Percentiles rank a stretch among this genome's conserved stretches.
Conservation (phyloP, 2,113 vertebrate species). For the Numenius arquata region DNA sequence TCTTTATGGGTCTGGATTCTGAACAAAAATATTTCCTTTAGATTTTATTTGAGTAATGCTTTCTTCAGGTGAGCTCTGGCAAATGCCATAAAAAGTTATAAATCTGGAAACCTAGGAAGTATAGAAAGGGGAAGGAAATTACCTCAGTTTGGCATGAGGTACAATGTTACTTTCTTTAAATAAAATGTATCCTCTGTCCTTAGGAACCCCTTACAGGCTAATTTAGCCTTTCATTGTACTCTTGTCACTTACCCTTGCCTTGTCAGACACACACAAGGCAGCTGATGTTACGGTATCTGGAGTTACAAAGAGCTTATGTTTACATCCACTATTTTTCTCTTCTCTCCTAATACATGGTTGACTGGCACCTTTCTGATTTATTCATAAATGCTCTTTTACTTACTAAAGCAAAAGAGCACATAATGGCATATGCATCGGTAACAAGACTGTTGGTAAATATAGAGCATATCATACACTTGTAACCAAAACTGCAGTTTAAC, state of each 20-base stretch:
- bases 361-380: conserved; percentile 36
- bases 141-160: conserved; percentile 73
- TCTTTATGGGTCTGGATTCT: conserved; percentile 72
- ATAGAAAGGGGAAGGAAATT: conserved; percentile 77
- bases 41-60: conserved; percentile 68
- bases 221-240: conserved; percentile 67
- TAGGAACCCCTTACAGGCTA: conserved; percentile 40
- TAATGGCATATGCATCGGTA: background rate
- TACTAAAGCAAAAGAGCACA: background rate
- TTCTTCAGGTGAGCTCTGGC: conserved; percentile 73
- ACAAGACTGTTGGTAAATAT: background rate
- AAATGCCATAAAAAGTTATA: conserved; percentile 67
- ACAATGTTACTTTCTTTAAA: conserved; percentile 78
- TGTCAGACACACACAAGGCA: background rate
- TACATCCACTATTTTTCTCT: background rate
- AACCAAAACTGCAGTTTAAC: background rate
- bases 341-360: background rate
- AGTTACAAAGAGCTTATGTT: conserved; percentile 63
- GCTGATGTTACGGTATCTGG: conserved; percentile 4
- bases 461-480: background rate
- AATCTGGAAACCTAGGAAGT: conserved; percentile 72
- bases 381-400: conserved; percentile 12
- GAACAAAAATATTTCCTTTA: conserved; percentile 79
- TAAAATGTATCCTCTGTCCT: conserved; percentile 77
- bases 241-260: conserved; percentile 25